Base-by-base conservation (phyloP, 2,888 invertebrate genomes). In the Camponotus fellah region DNA sequence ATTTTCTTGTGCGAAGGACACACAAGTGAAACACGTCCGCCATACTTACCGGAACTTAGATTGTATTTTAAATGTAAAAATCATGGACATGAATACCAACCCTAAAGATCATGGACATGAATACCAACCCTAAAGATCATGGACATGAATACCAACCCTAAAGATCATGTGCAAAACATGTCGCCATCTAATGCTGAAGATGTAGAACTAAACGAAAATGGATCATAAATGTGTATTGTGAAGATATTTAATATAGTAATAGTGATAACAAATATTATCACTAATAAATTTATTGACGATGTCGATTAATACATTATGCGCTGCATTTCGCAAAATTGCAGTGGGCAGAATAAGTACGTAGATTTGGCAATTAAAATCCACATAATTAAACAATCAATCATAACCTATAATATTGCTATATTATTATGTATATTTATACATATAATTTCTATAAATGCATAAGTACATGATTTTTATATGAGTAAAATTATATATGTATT, bases 271-370 rank as follows among this genome's bases (percentile, higher is more conserved):
- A 53, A 40, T 60, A 49, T 49, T 65, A 65, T 53, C 9, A n/a
- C 1, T n/a, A 3, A 60, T 53, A 65, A 53, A 14, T 9, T 14
- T 46, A 64, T 40, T 43, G 34, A 83, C 49, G 76, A 92, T 92
- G 90, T 76, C 87, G 66, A 40, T 88, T 10, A 90, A 87, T 68
- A 85, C 68, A 62, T 77, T 92, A 53, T 92, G 90, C 37, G 66
- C 83, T 53, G 75, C 69, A 66, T 84, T 90, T 82, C 88, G 86
- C 12, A 85, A 82, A 80, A 10, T 87, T 65, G 40, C 65, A 9
- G 32, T 85, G 34, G 32, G 66, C 32, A 58, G 34, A 26, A 69
- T 74, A 81, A 69, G 90, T 90, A 86, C 0, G 87, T 85, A 75
- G 12, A 17, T 6, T 12, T 72, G 17, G 5, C 40, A 68, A 65